Evolutionary conservation across 35 echinoderm and acorn worm genomes (phyloP).

Genomic region (Holothuria glaberrima): DNA sequence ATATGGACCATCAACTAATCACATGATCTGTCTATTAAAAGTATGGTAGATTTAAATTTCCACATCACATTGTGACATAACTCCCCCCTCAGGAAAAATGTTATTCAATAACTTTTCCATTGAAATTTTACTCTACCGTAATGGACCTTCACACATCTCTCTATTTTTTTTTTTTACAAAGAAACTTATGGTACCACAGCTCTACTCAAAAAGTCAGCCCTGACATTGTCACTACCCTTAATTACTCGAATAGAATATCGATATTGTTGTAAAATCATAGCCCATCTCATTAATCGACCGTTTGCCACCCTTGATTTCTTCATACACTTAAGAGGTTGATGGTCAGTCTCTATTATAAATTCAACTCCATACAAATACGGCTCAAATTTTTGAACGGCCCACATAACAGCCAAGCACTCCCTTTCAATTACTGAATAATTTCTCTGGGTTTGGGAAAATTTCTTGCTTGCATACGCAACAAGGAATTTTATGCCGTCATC

Average conservation of each 20-base stretch:
- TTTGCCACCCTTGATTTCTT: conserved; percentile 61
- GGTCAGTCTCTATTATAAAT: conserved; percentile 53
- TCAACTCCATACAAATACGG: conserved; percentile 49
- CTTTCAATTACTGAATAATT: conserved; percentile 67
- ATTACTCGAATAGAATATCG: conserved; percentile 50
- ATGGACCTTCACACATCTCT: no score
- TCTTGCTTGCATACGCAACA: conserved; percentile 51
- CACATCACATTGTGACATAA: no score
- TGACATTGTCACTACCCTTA: conserved; percentile 62
- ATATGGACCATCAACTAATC: no score
- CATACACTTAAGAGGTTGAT: conserved; percentile 58
- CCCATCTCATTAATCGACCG: conserved; percentile 66
- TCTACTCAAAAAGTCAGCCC: conserved; percentile 65
- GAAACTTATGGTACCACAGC: background rate
- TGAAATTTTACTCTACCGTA: no score
- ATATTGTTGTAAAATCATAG: conserved; percentile 48
- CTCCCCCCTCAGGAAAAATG: no score
- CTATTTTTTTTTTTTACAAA: no score
- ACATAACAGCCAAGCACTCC: conserved; percentile 56
- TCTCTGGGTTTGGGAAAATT: conserved; percentile 39
- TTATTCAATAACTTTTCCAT: no score
- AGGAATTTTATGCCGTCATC: conserved; percentile 57
- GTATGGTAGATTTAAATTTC: no score
- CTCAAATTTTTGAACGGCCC: conserved; percentile 54
- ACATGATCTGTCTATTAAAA: no score